Evolutionary conservation across 2,113 vertebrate species (phyloP), one percentile per base, ranked within the genome.

Genomic region (Cebus imitator): DNA sequence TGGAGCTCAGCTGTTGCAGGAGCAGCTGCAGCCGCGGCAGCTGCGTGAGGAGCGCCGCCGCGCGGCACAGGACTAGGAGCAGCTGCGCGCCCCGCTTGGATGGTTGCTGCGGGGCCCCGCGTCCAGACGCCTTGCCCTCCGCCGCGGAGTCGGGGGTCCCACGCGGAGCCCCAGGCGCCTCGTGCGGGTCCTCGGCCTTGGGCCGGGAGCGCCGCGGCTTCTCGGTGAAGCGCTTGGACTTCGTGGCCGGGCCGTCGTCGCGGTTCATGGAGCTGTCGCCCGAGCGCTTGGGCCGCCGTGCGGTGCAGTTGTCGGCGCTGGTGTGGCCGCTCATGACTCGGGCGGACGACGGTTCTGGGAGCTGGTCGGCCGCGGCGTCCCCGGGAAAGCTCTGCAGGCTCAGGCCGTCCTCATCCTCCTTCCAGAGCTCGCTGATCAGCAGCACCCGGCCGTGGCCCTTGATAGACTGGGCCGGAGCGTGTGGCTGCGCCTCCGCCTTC

Each of bases 21-120:
- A 95, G 95, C 80, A 95, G 95, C 94, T 97, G 97, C 98, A 98
- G 96, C 98, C 99, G 96, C 10, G 95, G 76, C 5, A 73, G 58
- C 5, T 58, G 81, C 32, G 11, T 91, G 79, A 58, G 32, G 81
- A 98, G 97, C 58, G 96, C 88, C 0, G 94, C 16, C n/a, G 95
- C 72, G 79, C 96, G 89, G 94, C 98, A 97, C 43, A 97, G 94
- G 68, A 97, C 84, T 30, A 97, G 88, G 14, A 97, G 92, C 80
- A 98, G 97, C 66, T 82, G 97, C 45, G 45, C 50, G 40, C 87
- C 32, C 0, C 0, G 30, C 35, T 55, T 30, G 0, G 64, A 13
- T 0, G 30, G 43, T 57, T 0, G 76, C 40, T 25, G 6, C 3
- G 27, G 20, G 3, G 3, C 8, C 45, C 3, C 3, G 35, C 37